Percentiles rank a stretch among this genome's conserved stretches.
Evolutionary conservation across 2,113 vertebrate species (phyloP).

Genomic region (Marmota flaviventris): DNA sequence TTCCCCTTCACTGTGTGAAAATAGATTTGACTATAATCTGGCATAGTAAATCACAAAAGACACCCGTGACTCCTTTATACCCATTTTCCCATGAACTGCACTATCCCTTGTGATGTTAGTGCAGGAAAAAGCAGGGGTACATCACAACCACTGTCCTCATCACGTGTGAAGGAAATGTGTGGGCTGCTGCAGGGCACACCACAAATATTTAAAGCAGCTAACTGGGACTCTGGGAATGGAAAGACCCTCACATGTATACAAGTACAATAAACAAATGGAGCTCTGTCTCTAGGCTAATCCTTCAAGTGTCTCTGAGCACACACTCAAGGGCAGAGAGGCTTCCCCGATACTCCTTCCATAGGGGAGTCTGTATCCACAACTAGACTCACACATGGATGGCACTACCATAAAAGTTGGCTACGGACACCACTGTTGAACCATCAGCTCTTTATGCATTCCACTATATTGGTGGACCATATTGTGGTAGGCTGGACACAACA

Average conservation of each 20-base stretch:
- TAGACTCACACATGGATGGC: neutral
- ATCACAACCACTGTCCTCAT: neutral
- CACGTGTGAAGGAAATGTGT: neutral
- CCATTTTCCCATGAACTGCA: conserved; percentile 47
- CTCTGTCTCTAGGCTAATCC: neutral
- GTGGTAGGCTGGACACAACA: neutral
- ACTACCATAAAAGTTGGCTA: neutral
- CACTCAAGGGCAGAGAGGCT: neutral
- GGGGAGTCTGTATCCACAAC: neutral
- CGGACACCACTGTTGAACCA: neutral
- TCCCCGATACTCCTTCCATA: neutral
- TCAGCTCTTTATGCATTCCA: neutral
- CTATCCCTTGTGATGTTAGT: neutral
- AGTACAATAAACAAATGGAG: neutral
- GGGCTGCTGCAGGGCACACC: conserved; percentile 8
- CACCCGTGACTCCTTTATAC: neutral
- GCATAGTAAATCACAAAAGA: neutral
- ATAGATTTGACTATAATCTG: neutral
- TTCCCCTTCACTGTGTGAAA: neutral
- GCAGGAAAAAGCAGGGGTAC: neutral
- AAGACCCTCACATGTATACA: neutral
- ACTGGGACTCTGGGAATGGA: conserved; percentile 43
- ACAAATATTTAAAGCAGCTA: conserved; percentile 59
- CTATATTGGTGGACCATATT: neutral
- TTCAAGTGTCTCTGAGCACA: neutral